These are phyloP conservation scores for Operophtera brumata DNA, from an alignment of 2,888 invertebrate genomes.

Conservation along the genomic window DNA sequence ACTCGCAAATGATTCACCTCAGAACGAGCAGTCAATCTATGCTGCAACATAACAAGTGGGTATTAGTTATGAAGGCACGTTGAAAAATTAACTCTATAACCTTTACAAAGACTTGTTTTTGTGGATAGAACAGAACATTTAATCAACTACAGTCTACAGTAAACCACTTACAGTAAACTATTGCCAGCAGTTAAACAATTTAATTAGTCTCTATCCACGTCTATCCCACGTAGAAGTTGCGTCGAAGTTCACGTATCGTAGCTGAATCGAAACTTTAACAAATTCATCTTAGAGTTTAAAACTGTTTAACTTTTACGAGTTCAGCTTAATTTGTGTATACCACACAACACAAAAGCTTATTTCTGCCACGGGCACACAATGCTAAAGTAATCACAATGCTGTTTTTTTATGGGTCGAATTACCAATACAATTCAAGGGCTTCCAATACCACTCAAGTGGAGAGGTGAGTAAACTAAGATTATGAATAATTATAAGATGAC, in stretches of 20 bases:
- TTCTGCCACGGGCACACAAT: background rate
- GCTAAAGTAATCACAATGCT: background rate
- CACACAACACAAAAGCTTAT: too few relatives aligned
- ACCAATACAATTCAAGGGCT: too few relatives aligned
- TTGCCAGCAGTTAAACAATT: constrained; percentile 56
- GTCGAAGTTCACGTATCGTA: constrained; percentile 31
- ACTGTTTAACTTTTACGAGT: constrained; percentile 10
- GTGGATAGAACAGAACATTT: background rate
- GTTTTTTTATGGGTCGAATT: too few relatives aligned
- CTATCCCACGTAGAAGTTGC: constrained; percentile 36
- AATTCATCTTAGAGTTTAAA: constrained; percentile 25
- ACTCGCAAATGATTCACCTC: too few relatives aligned
- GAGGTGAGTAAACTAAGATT: too few relatives aligned
- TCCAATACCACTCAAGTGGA: too few relatives aligned
- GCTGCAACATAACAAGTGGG: too few relatives aligned
- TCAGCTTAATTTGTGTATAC: constrained; percentile 4
- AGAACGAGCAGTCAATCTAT: too few relatives aligned
- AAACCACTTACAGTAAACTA: constrained; percentile 45
- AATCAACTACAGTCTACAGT: constrained; percentile 13
- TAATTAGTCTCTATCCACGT: constrained; percentile 53
- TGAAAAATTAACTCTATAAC: too few relatives aligned
- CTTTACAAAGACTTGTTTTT: background rate
- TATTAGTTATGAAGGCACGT: too few relatives aligned
- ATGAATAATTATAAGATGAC: too few relatives aligned
- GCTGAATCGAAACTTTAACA: constrained; percentile 33